These are phyloP conservation scores for Spilogale gracilis DNA, from an alignment of 2,113 vertebrate genomes.

Conservation along the genomic window DNA sequence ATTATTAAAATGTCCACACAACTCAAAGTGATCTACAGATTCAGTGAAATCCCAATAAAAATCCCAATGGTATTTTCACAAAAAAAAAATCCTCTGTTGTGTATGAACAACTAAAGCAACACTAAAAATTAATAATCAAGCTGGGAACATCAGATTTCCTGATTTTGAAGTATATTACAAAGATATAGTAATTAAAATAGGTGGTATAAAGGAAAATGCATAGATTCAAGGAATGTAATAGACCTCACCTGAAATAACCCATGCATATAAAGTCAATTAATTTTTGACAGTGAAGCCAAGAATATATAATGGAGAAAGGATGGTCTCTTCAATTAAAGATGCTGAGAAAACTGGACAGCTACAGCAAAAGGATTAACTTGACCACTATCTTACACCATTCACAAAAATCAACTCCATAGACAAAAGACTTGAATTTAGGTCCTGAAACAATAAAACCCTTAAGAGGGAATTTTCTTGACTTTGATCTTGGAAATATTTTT, in stretches of 20 bases:
- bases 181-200: not conserved
- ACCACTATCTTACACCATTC: not conserved
- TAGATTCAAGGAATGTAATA: not conserved
- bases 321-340: not conserved
- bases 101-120: not conserved
- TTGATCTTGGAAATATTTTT: not conserved
- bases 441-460: not conserved
- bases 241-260: not conserved
- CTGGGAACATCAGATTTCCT: not conserved
- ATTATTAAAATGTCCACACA: not conserved
- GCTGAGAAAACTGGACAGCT: not conserved
- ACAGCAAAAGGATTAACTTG: not conserved
- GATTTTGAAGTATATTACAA: not conserved
- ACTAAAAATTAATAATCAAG: not conserved
- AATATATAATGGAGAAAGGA: not conserved
- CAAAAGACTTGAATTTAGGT: not conserved
- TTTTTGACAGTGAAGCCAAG: not conserved
- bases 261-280: not conserved
- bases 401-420: not conserved
- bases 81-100: not conserved
- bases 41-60: not conserved
- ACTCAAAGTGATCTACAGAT: not conserved
- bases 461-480: not conserved
- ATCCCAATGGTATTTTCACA: not conserved
- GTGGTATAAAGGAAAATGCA: not conserved